phyloP scores from a whole-genome alignment of 2,888 invertebrate species.

The Dryocosmus kuriphilus region DNA sequence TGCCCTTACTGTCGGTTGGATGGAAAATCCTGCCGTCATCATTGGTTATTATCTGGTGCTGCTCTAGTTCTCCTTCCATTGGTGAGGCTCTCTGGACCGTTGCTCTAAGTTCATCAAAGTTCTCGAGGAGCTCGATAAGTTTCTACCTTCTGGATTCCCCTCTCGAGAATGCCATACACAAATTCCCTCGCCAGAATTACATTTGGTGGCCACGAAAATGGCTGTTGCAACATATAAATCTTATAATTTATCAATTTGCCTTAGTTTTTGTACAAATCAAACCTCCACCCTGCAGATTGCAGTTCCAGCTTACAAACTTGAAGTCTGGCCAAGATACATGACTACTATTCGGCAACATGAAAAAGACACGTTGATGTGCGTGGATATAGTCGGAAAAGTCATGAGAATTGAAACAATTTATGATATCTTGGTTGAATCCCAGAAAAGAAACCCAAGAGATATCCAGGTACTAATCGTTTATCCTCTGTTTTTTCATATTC shows the following conservation, averaged over 20 bases:
- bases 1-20: too few relatives aligned
- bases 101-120: too few relatives aligned
- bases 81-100: too few relatives aligned
- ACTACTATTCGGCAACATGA: slow-evolving; percentile 92
- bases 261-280: background rate
- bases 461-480: slow-evolving; percentile 76
- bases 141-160: too few relatives aligned
- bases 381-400: slow-evolving; percentile 90
- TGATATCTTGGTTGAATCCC: slow-evolving; percentile 81
- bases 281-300: slow-evolving; percentile 77
- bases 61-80: too few relatives aligned
- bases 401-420: slow-evolving; percentile 86
- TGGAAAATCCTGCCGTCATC: too few relatives aligned
- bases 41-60: too few relatives aligned
- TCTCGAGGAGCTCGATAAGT: too few relatives aligned
- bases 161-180: too few relatives aligned
- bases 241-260: background rate
- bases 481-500: background rate
- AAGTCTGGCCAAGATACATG: slow-evolving; percentile 89
- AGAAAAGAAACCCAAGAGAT: slow-evolving; percentile 77
- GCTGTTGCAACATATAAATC: too few relatives aligned
- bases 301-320: slow-evolving; percentile 80
- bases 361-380: slow-evolving; percentile 84
- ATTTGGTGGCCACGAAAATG: too few relatives aligned
- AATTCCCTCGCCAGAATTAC: too few relatives aligned